Percentiles rank a stretch among this genome's conserved stretches.
Evolutionary conservation across 2,113 vertebrate species (phyloP).

Genomic region (Agelaius phoeniceus): DNA sequence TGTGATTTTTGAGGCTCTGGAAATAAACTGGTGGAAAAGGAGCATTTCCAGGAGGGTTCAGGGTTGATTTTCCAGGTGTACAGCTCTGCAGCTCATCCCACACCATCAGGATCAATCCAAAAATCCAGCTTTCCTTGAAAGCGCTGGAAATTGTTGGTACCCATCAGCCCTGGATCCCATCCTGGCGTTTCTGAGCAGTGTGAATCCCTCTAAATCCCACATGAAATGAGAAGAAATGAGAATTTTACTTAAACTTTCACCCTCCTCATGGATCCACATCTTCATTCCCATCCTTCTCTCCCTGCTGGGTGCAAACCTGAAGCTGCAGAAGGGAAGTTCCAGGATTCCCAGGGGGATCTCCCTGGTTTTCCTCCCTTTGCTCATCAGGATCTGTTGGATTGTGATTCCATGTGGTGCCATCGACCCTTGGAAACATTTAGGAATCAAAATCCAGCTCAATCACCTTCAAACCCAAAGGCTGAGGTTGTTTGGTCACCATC

Average conservation of each 20-base stretch:
- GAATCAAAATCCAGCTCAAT: not conserved
- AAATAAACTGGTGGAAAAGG: not conserved
- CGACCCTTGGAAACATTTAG: fast-evolving
- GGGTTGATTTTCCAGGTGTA: not conserved
- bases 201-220: not conserved
- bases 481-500: not conserved
- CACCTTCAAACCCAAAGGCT: not conserved
- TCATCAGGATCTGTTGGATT: not conserved
- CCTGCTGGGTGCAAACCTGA: not conserved
- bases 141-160: fast-evolving
- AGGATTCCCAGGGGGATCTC: fast-evolving
- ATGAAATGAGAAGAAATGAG: not conserved
- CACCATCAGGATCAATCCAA: fast-evolving
- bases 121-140: not conserved
- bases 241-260: not conserved
- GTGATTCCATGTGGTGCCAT: not conserved
- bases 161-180: not conserved
- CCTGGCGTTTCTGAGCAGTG: not conserved
- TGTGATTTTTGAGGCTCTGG: not conserved
- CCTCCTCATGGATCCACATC: fast-evolving
- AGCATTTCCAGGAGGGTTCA: not conserved
- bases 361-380: not conserved
- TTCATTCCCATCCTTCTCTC: not conserved
- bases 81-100: not conserved
- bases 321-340: not conserved